Percentiles rank a stretch among this genome's conserved stretches.
phyloP scores from a whole-genome alignment of 1,140 invertebrate species.

The Diabrotica undecimpunctata region DNA sequence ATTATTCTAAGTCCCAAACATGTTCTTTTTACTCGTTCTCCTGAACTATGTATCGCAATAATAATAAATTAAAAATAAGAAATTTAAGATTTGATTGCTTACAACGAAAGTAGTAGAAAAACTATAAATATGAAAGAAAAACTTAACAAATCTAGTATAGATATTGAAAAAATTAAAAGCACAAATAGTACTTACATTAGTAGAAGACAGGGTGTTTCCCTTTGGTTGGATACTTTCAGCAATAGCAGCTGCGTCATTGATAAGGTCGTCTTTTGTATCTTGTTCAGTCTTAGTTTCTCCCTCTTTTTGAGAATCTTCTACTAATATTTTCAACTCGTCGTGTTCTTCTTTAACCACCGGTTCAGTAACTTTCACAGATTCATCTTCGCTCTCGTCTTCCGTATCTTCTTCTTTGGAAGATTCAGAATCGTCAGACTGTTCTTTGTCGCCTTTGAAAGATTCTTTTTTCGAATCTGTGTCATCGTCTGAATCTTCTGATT shows the following conservation, averaged over 20 bases:
- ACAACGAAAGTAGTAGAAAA: too few relatives aligned
- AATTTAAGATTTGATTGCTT: too few relatives aligned
- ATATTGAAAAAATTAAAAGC: too few relatives aligned
- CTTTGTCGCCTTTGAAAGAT: constrained; percentile 47
- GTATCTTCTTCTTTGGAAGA: constrained; percentile 24
- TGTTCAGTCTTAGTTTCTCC: constrained; percentile 45
- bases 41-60: too few relatives aligned
- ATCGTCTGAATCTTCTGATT: constrained; percentile 36
- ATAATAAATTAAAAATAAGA: too few relatives aligned
- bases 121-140: too few relatives aligned
- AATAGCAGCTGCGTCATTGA: constrained; percentile 87
- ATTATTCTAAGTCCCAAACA: too few relatives aligned
- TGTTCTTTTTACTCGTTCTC: too few relatives aligned
- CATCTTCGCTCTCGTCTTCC: constrained; percentile 41
- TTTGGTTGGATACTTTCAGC: constrained; percentile 97
- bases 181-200: constrained; percentile 55
- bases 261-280: constrained; percentile 58
- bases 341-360: constrained; percentile 45
- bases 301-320: constrained; percentile 53
- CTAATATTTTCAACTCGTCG: constrained; percentile 57
- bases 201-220: constrained; percentile 92
- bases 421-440: constrained; percentile 46
- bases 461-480: constrained; percentile 26
- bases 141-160: too few relatives aligned
- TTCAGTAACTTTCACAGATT: constrained; percentile 42